Evolutionary conservation across 2,888 invertebrate species (phyloP), one percentile per base, ranked within the genome.

Genomic region (Adelphocoris suturalis): DNA sequence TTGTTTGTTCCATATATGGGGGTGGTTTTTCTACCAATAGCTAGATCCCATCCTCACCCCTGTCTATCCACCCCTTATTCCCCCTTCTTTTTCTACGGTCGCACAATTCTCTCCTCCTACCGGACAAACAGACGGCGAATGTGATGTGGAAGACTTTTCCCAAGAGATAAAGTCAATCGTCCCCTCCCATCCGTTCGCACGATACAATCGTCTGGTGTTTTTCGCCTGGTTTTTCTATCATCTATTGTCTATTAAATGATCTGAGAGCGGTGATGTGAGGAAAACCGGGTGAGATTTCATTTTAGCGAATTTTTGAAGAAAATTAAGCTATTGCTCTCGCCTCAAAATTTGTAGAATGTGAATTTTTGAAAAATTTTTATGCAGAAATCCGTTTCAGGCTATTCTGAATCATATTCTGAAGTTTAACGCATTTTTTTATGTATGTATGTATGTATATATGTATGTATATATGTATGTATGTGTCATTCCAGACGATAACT

Each of bases 101-200:
- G 7, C 37, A 57, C 1, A 5, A n/a, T 57, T 57, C 19, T 57
- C 57, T n/a, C 19, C 5, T 16, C 5, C 16, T n/a, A n/a, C 57
- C 57, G 57, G 57, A 57, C 16, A 57, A 57, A n/a, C 57, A 14
- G 57, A n/a, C n/a, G 14, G 57, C n/a, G 16, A 14, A n/a, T n/a
- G 57, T n/a, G 57, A 16, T 5, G 57, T 0, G 57, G 57, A 0
- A 0, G n/a, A 57, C n/a, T 57, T 57, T 57, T n/a, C n/a, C 0
- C 57, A 16, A n/a, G 57, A n/a, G 57, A 57, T n/a, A 57, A 57
- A 57, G 57, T 57, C 57, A n/a, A 57, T 57, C 57, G n/a, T n/a
- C 16, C n/a, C n/a, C 57, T n/a, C n/a, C n/a, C 57, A 16, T n/a
- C 57, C 37, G 7, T n/a, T n/a, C 57, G 7, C 57, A n/a, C n/a